phyloP scores from a whole-genome alignment of 2,888 invertebrate species.

The Drosophila glabriapex region DNA sequence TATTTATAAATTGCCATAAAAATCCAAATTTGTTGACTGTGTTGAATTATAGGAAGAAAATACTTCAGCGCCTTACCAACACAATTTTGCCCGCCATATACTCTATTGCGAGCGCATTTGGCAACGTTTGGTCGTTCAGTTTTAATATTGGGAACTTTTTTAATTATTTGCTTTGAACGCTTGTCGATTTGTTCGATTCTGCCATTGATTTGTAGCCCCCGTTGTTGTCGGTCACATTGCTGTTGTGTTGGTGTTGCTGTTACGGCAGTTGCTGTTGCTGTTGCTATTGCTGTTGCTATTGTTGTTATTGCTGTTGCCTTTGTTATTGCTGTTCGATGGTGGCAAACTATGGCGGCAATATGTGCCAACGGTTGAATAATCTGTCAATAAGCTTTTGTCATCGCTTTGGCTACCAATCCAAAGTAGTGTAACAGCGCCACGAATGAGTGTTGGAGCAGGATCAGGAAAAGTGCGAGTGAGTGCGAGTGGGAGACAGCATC shows the following conservation, averaged over 20 bases:
- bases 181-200: slow-evolving; percentile 75
- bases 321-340: slow-evolving; percentile 55
- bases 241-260: slow-evolving; percentile 5
- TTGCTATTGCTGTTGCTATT: slow-evolving; percentile 19
- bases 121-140: slow-evolving; percentile 61
- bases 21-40: not conserved
- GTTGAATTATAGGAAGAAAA: not conserved
- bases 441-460: slow-evolving; percentile 5
- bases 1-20: not conserved
- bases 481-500: slow-evolving; percentile 8
- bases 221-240: slow-evolving; percentile 29
- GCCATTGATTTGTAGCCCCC: slow-evolving; percentile 69
- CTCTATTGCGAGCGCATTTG: slow-evolving; percentile 32
- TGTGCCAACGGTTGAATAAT: slow-evolving; percentile 82
- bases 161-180: slow-evolving; percentile 82
- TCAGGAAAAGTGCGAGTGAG: not conserved
- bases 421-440: slow-evolving; percentile 25
- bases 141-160: slow-evolving; percentile 85
- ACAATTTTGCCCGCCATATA: not conserved
- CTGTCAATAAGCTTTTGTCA: slow-evolving; percentile 82
- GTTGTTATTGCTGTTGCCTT: slow-evolving; percentile 34
- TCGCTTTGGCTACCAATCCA: slow-evolving; percentile 57
- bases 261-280: slow-evolving; percentile 15
- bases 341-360: slow-evolving; percentile 80
- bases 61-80: not conserved